These are phyloP conservation scores for Sebastes oblongus DNA, from an alignment of 2,797 vertebrate species.

Conservation along the genomic window DNA sequence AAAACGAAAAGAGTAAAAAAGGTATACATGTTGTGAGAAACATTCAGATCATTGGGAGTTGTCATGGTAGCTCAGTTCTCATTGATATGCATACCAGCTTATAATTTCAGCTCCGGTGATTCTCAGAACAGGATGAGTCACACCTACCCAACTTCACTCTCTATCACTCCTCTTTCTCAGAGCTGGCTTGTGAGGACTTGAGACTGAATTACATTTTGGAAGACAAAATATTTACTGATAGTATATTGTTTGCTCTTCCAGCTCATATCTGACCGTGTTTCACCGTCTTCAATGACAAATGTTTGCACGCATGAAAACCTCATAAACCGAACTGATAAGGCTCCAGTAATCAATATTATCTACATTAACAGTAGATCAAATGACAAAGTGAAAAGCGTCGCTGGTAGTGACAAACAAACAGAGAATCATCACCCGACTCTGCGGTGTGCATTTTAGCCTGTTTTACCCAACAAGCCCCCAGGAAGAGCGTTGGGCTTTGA, in stretches of 20 bases:
- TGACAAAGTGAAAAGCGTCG: background rate
- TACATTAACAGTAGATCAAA: background rate
- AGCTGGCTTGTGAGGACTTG: slow-evolving; percentile 30
- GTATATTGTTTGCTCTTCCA: background rate
- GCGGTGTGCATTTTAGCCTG: no score
- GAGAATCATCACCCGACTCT: background rate
- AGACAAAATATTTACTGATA: slow-evolving; percentile 17
- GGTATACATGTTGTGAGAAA: slow-evolving; percentile 44
- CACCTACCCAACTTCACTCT: slow-evolving; percentile 50
- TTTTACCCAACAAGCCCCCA: no score
- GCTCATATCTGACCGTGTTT: background rate
- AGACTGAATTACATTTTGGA: slow-evolving; percentile 37
- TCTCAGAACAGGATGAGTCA: slow-evolving; percentile 72
- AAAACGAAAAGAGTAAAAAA: slow-evolving; percentile 34
- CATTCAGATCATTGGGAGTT: slow-evolving; percentile 53
- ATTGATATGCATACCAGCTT: slow-evolving; percentile 68
- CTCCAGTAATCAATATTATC: background rate
- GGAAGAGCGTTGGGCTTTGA: no score
- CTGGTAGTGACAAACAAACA: background rate
- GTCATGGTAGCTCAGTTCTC: slow-evolving; percentile 70
- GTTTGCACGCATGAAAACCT: background rate
- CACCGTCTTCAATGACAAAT: background rate
- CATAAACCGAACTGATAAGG: background rate
- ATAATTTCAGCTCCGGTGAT: slow-evolving; percentile 65
- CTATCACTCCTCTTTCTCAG: slow-evolving; percentile 26